Base-by-base conservation (phyloP, 2,888 invertebrate species). In the Sylvicola fuscatus region DNA sequence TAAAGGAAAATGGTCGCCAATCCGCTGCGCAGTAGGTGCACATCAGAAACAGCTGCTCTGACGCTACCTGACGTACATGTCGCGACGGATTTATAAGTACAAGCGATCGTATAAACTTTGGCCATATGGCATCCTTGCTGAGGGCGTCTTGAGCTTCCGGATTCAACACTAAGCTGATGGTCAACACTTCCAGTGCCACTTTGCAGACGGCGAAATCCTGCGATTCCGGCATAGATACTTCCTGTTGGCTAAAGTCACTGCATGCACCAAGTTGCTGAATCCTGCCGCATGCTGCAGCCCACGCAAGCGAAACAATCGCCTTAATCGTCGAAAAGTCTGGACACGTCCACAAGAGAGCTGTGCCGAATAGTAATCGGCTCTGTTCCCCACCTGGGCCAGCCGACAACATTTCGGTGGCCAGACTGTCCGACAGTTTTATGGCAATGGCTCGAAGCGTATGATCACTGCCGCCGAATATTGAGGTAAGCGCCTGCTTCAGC, bases 181-280 rank as follows among this genome's bases (percentile, higher is more conserved):
- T 86, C 41, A 95, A 64, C 41, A 90, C 78, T 62, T 95, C 93
- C 54, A 95, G 65, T 33, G 90, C 86, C 61, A 93, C 93, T 47
- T 86, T 81, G 48, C 87, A 87, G 50, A 87, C 79, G 62, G 58
- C 34, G 50, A 64, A 49, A 48, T 79, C 79, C 42, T 72, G 71
- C 3, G 70, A 66, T 44, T 76, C 78, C 15, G 77, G 70, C 42
- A 60, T 58, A 40, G 68, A 60, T 32, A 56, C 58, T 33, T 55
- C 55, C 27, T 53, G 50, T 27, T 53, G 50, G 32, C 51, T 52
- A 36, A 58, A 58, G 41, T 62, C 67, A 39, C 62, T 63, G 21
- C 68, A 67, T 49, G 69, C 70, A 40, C 75, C 73, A 36, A 73
- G 57, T 21, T 66, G 60, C 47, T 79, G 77, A 28, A 81, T 61